Conservation (phyloP, 2,888 invertebrate genomes). For the Dicyrtomina minuta region DNA sequence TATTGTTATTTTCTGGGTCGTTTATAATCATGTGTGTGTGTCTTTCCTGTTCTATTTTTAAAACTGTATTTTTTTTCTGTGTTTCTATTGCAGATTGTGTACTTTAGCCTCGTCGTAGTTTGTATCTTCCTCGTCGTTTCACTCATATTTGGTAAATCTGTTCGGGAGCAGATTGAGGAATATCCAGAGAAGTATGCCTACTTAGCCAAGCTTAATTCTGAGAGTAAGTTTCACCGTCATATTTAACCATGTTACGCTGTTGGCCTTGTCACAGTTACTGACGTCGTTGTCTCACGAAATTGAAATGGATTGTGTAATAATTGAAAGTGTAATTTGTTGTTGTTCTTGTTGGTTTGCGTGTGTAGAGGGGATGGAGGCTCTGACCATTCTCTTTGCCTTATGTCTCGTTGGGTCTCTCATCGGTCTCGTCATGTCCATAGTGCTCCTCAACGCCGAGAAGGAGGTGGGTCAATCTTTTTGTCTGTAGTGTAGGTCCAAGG, state of each 20-base stretch:
- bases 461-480: neutral
- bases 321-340: no score
- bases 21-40: neutral
- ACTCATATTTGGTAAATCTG: constrained; percentile 5
- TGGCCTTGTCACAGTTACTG: no score
- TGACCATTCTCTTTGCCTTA: constrained; percentile 6
- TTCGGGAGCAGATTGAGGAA: constrained; percentile 6
- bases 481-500: no score
- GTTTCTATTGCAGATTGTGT: constrained; percentile 4
- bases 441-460: constrained; percentile 21
- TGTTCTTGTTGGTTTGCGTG: neutral
- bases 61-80: no score
- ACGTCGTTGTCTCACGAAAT: no score
- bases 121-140: constrained; percentile 1
- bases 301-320: no score
- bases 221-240: neutral
- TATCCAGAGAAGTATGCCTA: constrained; percentile 5
- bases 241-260: neutral
- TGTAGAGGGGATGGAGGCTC: constrained; percentile 10
- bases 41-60: no score
- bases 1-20: no score
- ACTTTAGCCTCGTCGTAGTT: constrained; percentile 11
- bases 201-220: neutral
- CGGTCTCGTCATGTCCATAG: constrained; percentile 22
- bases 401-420: constrained; percentile 14